These are phyloP conservation scores for Cyprinella venusta DNA, from an alignment of 2,797 vertebrate genomes.

Conservation along the genomic window DNA sequence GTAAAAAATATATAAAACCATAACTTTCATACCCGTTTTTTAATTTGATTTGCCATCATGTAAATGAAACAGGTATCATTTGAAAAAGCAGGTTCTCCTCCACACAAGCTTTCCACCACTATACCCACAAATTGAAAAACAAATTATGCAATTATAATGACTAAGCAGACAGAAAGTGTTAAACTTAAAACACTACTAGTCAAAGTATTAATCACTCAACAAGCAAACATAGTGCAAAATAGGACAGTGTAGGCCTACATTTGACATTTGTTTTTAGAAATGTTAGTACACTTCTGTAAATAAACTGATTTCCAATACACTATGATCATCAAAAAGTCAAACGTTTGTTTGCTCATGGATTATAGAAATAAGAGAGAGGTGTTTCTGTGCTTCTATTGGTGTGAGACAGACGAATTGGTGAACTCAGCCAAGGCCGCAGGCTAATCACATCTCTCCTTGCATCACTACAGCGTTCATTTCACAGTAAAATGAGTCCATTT, in stretches of 20 bases:
- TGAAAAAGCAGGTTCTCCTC: not conserved
- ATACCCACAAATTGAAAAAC: not conserved
- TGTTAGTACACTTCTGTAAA: not conserved
- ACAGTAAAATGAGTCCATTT: constrained; percentile 60
- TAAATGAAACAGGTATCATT: not conserved
- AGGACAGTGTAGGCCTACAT: not conserved
- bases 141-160: not conserved
- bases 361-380: not conserved
- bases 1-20: not conserved
- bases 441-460: constrained; percentile 41
- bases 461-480: constrained; percentile 55
- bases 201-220: not conserved
- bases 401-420: not conserved
- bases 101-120: not conserved
- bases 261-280: not conserved
- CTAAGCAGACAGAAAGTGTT: not conserved
- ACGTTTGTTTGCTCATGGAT: not conserved
- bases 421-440: constrained; percentile 25
- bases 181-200: not conserved
- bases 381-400: not conserved
- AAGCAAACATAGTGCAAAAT: not conserved
- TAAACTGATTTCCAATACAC: not conserved
- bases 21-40: not conserved
- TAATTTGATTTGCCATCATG: not conserved
- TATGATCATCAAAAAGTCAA: not conserved